These are phyloP conservation scores for Eumacrocentrus americanus DNA, from an alignment of 2,888 invertebrate genomes.

Conservation along the genomic window DNA sequence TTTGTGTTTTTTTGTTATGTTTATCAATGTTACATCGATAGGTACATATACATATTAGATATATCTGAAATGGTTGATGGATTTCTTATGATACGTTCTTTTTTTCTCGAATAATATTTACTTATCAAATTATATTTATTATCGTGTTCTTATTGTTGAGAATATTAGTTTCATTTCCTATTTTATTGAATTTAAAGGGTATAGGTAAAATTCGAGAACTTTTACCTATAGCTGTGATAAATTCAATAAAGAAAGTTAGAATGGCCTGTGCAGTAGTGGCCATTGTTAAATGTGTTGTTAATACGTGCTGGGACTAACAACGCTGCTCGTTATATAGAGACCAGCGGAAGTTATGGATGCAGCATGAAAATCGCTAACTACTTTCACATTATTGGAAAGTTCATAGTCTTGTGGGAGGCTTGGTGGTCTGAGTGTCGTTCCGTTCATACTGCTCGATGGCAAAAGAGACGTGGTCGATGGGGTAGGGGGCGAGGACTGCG, in stretches of 20 bases:
- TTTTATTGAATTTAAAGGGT: no score
- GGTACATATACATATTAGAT: no score
- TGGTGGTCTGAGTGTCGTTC: conserved; percentile 4
- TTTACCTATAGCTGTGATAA: background rate
- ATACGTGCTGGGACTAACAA: conserved; percentile 31
- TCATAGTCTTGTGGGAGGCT: conserved; percentile 34
- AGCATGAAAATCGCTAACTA: conserved; percentile 46
- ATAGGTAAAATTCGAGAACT: no score
- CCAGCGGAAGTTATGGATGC: conserved; percentile 20
- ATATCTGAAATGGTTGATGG: no score
- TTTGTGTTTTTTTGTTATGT: no score
- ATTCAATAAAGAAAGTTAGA: conserved; percentile 16
- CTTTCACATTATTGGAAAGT: conserved; percentile 47
- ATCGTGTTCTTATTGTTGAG: no score
- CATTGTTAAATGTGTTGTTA: conserved; percentile 31
- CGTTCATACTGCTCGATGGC: conserved; percentile 25
- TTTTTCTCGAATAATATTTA: no score
- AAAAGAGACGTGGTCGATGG: background rate
- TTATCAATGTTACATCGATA: no score
- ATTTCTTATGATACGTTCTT: no score
- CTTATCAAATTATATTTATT: no score
- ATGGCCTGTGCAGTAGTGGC: conserved; percentile 6
- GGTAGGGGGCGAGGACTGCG: conserved; percentile 11
- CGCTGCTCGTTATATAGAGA: conserved; percentile 9
- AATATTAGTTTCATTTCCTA: no score